Conservation (phyloP, 2,888 invertebrate genomes). For the Priocnemis perturbator region DNA sequence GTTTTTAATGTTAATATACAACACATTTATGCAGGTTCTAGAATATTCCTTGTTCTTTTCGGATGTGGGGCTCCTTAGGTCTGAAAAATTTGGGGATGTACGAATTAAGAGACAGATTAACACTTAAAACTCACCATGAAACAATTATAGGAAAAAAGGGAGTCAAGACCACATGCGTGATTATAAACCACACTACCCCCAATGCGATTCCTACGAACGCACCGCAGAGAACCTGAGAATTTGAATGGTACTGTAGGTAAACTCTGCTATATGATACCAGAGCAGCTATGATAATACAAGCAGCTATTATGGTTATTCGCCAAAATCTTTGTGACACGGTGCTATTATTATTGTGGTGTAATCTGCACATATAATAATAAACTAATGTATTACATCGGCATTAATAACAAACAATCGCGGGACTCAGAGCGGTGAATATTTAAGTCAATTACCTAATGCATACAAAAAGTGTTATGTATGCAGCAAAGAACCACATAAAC, state of each 20-base stretch:
- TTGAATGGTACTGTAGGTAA: conserved; percentile 91
- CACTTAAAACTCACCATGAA: conserved; percentile 82
- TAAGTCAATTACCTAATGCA: conserved; percentile 85
- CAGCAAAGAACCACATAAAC: conserved; percentile 93
- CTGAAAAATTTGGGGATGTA: background rate
- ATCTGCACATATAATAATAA: conserved; percentile 76
- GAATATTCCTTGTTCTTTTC: too few species aligned
- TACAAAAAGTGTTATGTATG: conserved; percentile 90
- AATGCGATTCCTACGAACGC: conserved; percentile 83
- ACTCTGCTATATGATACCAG: conserved; percentile 84
- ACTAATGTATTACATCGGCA: conserved; percentile 9
- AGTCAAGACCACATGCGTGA: conserved; percentile 88
- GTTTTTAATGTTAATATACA: too few species aligned
- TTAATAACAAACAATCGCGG: conserved; percentile 5
- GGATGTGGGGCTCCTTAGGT: background rate
- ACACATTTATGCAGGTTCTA: too few species aligned
- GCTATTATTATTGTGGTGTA: conserved; percentile 89
- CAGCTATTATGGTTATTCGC: conserved; percentile 81
- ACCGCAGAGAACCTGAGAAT: conserved; percentile 88
- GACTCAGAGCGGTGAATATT: background rate
- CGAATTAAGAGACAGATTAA: too few species aligned
- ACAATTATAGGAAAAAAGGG: conserved; percentile 91
- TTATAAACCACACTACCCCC: conserved; percentile 88
- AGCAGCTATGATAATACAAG: conserved; percentile 79
- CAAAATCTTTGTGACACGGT: conserved; percentile 86